Evolutionary conservation across 2,888 invertebrate species (phyloP).

Genomic region (Archips xylosteana): DNA sequence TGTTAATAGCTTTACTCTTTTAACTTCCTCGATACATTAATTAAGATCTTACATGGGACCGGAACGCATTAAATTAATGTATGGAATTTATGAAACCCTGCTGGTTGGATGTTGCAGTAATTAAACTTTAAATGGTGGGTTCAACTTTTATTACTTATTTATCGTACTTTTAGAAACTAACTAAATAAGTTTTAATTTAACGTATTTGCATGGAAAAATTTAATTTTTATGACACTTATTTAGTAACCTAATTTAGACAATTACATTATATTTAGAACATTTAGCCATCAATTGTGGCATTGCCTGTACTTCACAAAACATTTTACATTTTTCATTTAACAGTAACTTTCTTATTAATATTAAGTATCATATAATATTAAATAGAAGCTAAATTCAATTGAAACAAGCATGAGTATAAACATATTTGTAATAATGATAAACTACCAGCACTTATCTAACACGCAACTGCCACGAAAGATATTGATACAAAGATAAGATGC

Average conservation of each 20-base stretch:
- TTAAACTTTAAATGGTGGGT: constrained; percentile 78
- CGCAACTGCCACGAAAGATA: constrained; percentile 29
- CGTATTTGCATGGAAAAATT: constrained; percentile 7
- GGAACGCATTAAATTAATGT: constrained; percentile 74
- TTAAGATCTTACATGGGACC: constrained; percentile 76
- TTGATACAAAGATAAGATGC: constrained; percentile 40
- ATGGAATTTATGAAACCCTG: constrained; percentile 70
- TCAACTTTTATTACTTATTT: constrained; percentile 48
- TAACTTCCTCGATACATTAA: constrained; percentile 76
- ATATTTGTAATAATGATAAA: constrained; percentile 23
- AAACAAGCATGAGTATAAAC: neutral
- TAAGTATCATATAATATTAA: neutral
- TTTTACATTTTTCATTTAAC: neutral
- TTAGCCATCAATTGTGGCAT: neutral
- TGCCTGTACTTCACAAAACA: neutral
- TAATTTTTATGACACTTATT: too few species aligned
- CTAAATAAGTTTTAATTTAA: constrained; percentile 13
- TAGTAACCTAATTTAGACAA: neutral
- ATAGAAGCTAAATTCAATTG: neutral
- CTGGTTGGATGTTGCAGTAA: constrained; percentile 66
- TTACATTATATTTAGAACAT: neutral
- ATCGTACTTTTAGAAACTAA: constrained; percentile 8
- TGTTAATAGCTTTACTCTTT: constrained; percentile 75
- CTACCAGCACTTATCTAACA: constrained; percentile 33
- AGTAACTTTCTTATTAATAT: neutral